A percentile compares a stretch with the other conserved stretches of the same genome.
Conservation (phyloP, 2,888 invertebrate species). For the Agelastica alni region DNA sequence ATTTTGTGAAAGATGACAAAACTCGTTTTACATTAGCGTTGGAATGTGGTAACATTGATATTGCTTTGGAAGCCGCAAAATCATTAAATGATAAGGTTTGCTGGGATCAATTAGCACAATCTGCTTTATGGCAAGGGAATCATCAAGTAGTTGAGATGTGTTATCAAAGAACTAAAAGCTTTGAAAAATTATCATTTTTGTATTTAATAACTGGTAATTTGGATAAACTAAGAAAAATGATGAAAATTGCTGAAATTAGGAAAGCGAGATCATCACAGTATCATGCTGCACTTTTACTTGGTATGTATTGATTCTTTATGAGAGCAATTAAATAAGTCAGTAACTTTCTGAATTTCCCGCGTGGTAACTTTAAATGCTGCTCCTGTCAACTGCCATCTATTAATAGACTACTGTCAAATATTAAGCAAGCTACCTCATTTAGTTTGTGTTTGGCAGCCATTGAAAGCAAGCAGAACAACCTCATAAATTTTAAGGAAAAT, state of each 20-base stretch:
- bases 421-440: too few species aligned
- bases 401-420: too few species aligned
- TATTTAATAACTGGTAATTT: slow-evolving; percentile 98
- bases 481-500: too few species aligned
- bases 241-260: slow-evolving; percentile 97
- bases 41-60: slow-evolving; percentile 98
- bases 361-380: too few species aligned
- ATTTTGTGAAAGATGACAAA: slow-evolving; percentile 99
- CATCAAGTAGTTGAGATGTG: slow-evolving; percentile 96
- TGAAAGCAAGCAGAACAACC: too few species aligned
- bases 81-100: slow-evolving; percentile 91
- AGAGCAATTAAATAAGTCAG: too few species aligned
- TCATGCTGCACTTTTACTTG: slow-evolving; percentile 86
- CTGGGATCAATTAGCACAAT: slow-evolving; percentile 94
- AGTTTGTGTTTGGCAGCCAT: too few species aligned
- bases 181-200: slow-evolving; percentile 96
- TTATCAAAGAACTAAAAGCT: slow-evolving; percentile 98
- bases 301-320: slow-evolving; percentile 34
- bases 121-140: slow-evolving; percentile 78
- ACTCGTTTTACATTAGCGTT: slow-evolving; percentile 93
- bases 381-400: too few species aligned
- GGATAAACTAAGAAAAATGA: slow-evolving; percentile 97
- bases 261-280: slow-evolving; percentile 97
- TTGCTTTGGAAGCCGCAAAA: slow-evolving; percentile 94
- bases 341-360: too few species aligned